Evolutionary conservation across 2,113 vertebrate species (phyloP).

Genomic region (Dolichallabes microphthalmus): DNA sequence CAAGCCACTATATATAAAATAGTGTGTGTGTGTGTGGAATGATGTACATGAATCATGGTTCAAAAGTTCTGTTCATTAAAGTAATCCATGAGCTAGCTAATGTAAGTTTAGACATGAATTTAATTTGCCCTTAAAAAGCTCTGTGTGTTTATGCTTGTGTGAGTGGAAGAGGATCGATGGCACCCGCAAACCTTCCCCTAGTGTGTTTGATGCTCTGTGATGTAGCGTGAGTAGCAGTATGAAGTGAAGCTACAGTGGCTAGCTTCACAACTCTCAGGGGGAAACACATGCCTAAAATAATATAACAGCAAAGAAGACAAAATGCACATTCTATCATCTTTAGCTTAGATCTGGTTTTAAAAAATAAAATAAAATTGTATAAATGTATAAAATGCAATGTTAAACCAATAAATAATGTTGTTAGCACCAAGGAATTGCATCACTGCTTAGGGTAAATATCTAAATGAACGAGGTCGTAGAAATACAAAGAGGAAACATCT

Average conservation of each 20-base stretch:
- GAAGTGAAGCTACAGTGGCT: not conserved
- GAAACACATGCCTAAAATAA: not conserved
- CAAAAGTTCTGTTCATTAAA: not conserved
- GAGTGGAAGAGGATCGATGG: not conserved
- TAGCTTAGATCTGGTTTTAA: slow-evolving; percentile 28
- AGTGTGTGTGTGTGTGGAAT: not conserved
- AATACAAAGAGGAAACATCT: not conserved
- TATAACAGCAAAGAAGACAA: slow-evolving; percentile 6
- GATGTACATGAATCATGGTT: not conserved
- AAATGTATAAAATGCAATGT: not conserved
- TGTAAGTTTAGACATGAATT: not conserved
- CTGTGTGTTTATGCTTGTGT: not conserved
- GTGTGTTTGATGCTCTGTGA: not conserved
- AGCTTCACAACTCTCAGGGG: not conserved
- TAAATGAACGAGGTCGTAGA: not conserved
- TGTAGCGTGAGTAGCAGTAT: not conserved
- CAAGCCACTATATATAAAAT: no score
- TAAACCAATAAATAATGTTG: not conserved
- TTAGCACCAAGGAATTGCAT: slow-evolving; percentile 31
- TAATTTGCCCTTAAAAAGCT: not conserved
- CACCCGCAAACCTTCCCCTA: not conserved
- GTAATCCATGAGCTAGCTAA: not conserved
- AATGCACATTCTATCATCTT: slow-evolving; percentile 8
- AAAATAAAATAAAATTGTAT: not conserved
- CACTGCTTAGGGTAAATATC: not conserved